phyloP scores from a whole-genome alignment of 1,140 invertebrate species.

The Varroa destructor region DNA sequence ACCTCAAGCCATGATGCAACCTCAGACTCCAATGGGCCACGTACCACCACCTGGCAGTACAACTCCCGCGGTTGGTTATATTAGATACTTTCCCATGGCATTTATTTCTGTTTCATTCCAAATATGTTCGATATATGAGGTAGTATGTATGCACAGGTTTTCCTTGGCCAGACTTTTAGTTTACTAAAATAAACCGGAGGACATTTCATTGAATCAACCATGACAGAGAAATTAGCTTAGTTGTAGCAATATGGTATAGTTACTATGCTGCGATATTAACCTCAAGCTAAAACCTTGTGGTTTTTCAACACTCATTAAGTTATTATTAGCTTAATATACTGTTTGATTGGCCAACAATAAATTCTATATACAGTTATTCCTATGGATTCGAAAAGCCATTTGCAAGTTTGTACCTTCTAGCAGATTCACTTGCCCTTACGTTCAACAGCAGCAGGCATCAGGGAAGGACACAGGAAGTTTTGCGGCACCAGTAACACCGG shows the following conservation, averaged over 20 bases:
- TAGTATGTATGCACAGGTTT: conserved; percentile 25
- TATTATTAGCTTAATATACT: too few species aligned
- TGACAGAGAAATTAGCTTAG: too few species aligned
- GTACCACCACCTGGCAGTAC: conserved; percentile 16
- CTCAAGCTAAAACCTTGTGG: too few species aligned
- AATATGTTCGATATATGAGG: conserved; percentile 29
- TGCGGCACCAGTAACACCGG: conserved; percentile 49
- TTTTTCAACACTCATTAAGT: too few species aligned
- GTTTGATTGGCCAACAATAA: too few species aligned
- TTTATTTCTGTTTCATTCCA: conserved; percentile 33
- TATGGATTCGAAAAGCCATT: not conserved
- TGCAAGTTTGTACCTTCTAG: too few species aligned
- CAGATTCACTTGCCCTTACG: too few species aligned
- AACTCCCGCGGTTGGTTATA: conserved; percentile 31
- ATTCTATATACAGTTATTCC: too few species aligned
- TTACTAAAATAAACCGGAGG: not conserved
- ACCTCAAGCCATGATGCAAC: conserved; percentile 63
- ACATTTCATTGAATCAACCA: too few species aligned
- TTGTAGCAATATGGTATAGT: too few species aligned
- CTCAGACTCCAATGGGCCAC: conserved; percentile 64
- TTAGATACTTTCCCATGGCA: conserved; percentile 20
- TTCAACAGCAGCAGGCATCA: not conserved
- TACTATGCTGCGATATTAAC: too few species aligned
- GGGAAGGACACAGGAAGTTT: conserved; percentile 10
- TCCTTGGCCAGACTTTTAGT: not conserved